phyloP scores from a whole-genome alignment of 2,888 invertebrate species.

The Dicyrtomina minuta region DNA sequence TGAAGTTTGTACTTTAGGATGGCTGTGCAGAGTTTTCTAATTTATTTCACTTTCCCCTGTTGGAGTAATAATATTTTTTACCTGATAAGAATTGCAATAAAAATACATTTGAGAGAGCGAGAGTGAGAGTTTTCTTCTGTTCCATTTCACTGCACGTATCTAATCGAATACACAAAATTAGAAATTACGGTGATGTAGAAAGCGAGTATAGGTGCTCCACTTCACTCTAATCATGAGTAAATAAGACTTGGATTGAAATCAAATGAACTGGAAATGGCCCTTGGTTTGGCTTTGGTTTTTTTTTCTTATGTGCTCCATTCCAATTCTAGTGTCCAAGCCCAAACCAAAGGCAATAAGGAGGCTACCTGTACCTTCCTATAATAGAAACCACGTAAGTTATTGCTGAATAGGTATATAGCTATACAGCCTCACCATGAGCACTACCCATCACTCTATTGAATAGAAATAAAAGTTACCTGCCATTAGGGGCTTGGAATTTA shows the following conservation, averaged over 20 bases:
- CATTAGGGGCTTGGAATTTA: background rate
- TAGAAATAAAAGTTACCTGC: background rate
- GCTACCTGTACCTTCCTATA: too few relatives aligned
- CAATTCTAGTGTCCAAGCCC: too few relatives aligned
- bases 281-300: too few relatives aligned
- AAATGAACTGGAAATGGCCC: constrained; percentile 24
- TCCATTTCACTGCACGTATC: constrained; percentile 6
- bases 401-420: too few relatives aligned
- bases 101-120: too few relatives aligned
- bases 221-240: constrained; percentile 27
- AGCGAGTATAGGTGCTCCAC: background rate
- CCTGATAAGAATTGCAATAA: background rate
- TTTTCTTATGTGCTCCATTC: too few relatives aligned
- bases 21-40: background rate
- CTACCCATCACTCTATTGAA: background rate
- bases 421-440: too few relatives aligned
- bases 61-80: constrained; percentile 1
- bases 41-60: background rate
- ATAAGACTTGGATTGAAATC: constrained; percentile 30
- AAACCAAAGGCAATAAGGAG: too few relatives aligned
- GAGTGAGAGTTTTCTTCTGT: background rate
- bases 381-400: too few relatives aligned
- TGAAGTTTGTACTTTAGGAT: background rate
- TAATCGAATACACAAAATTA: constrained; percentile 25
- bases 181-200: constrained; percentile 10